Evolutionary conservation across 1,140 invertebrate species (phyloP).

Genomic region (Drosophila orosa): DNA sequence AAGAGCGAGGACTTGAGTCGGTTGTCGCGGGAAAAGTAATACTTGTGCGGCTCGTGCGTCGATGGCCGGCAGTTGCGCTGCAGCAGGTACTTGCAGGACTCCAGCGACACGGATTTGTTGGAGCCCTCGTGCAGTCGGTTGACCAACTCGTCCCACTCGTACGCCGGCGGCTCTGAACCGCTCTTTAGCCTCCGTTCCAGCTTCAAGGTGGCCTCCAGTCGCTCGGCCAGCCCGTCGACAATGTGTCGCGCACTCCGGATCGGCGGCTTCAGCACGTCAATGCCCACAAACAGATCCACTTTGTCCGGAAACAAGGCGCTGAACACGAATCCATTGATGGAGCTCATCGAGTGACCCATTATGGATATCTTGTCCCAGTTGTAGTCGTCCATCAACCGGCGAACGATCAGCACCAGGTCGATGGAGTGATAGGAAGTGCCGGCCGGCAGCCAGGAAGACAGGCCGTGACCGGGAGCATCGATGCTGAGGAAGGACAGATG

Average conservation of each 20-base stretch:
- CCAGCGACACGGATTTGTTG: constrained; percentile 85
- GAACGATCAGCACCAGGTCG: constrained; percentile 86
- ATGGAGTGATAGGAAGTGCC: constrained; percentile 87
- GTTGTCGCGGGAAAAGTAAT: constrained; percentile 87
- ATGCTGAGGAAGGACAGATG: constrained; percentile 87
- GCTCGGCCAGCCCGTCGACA: constrained; percentile 60
- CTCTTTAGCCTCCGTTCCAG: constrained; percentile 82
- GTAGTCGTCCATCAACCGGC: constrained; percentile 87
- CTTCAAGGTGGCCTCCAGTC: constrained; percentile 85
- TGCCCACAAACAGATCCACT: constrained; percentile 86
- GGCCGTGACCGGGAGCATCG: constrained; percentile 90
- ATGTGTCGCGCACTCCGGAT: constrained; percentile 66
- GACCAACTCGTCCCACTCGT: constrained; percentile 86
- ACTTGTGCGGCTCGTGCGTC: constrained; percentile 86
- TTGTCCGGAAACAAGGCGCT: constrained; percentile 86
- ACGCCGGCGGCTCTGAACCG: constrained; percentile 86
- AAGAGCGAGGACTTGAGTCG: constrained; percentile 85
- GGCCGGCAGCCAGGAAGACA: constrained; percentile 87
- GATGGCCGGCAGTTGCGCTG: constrained; percentile 86
- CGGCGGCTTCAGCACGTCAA: constrained; percentile 87
- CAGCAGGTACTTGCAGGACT: constrained; percentile 86
- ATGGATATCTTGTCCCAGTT: constrained; percentile 89
- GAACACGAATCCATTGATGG: constrained; percentile 86
- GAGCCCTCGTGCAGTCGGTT: constrained; percentile 85
- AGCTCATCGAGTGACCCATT: constrained; percentile 89